Conservation (phyloP, 1,140 invertebrate genomes). For the Pseudomyrmex pallidus region DNA sequence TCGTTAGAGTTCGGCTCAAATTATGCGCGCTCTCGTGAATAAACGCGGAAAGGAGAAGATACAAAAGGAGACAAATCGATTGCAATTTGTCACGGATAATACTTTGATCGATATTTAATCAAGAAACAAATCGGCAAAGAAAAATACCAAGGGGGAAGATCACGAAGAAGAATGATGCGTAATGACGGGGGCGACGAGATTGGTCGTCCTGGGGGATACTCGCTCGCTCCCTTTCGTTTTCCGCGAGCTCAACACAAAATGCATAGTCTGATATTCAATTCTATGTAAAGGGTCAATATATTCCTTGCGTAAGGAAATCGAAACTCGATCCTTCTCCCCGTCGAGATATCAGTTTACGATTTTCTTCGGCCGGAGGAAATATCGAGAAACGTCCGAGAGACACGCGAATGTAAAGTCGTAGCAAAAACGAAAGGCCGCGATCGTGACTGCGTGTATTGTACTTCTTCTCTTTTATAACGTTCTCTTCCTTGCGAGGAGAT, state of each 20-base stretch:
- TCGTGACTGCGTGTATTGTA: slow-evolving; percentile 10
- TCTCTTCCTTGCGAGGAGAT: neutral
- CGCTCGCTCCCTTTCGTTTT: neutral
- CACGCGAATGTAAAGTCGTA: slow-evolving; percentile 26
- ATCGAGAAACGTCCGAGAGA: neutral
- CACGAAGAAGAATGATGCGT: neutral
- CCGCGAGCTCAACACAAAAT: neutral
- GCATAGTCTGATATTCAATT: slow-evolving; percentile 17
- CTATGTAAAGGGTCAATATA: neutral
- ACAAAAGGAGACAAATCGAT: too few relatives aligned
- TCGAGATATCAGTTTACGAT: slow-evolving; percentile 41
- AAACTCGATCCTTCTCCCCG: neutral
- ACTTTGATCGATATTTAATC: slow-evolving; percentile 34
- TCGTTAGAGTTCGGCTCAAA: neutral
- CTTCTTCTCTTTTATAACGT: slow-evolving; percentile 16
- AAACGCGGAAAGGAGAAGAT: neutral
- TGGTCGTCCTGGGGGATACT: neutral
- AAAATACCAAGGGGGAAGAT: neutral
- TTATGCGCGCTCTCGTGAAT: neutral
- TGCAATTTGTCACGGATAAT: neutral
- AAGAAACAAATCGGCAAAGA: neutral
- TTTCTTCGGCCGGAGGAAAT: neutral
- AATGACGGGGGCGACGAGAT: neutral
- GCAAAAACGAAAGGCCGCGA: neutral
- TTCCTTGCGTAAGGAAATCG: neutral